A percentile compares a stretch with the other conserved stretches of the same genome.
Conservation (phyloP, 2,797 vertebrate genomes). For the Etheostoma perlongum region DNA sequence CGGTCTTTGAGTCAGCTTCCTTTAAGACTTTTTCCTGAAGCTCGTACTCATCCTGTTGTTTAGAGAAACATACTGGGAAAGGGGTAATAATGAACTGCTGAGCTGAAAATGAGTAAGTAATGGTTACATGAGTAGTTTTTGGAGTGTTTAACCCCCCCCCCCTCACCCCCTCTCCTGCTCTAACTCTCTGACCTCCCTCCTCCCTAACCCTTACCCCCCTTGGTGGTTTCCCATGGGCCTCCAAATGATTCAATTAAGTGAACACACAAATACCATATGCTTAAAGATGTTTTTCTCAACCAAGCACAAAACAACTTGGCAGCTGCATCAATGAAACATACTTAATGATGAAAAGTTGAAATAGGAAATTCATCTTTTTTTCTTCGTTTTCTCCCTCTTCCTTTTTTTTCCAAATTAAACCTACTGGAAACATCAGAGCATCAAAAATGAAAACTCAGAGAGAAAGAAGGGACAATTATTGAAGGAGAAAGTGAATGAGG, state of each 20-base stretch:
- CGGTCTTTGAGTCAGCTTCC: slow-evolving; percentile 45
- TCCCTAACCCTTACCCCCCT: slow-evolving; percentile 77
- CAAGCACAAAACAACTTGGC: slow-evolving; percentile 42
- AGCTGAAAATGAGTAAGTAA: slow-evolving; percentile 68
- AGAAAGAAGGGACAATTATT: slow-evolving; percentile 47
- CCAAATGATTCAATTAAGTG: slow-evolving; percentile 84
- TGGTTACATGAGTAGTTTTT: slow-evolving; percentile 60
- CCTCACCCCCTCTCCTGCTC: slow-evolving; percentile 49
- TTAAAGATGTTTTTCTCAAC: slow-evolving; percentile 70
- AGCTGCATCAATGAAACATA: slow-evolving; percentile 36
- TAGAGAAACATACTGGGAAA: slow-evolving; percentile 47
- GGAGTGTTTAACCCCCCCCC: slow-evolving; percentile 42
- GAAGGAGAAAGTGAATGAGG: slow-evolving; percentile 49
- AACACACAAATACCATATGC: slow-evolving; percentile 81
- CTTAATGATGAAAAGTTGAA: slow-evolving; percentile 2
- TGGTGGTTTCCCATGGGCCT: slow-evolving; percentile 81
- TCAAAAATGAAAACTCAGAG: slow-evolving; percentile 40
- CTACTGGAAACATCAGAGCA: slow-evolving; percentile 47
- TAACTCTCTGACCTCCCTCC: slow-evolving; percentile 77
- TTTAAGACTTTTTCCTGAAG: slow-evolving; percentile 27
- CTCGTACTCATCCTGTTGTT: slow-evolving; percentile 48
- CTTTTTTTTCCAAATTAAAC: slow-evolving; percentile 19
- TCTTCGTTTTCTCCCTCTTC: not conserved
- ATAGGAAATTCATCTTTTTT: not conserved
- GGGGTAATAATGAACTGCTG: slow-evolving; percentile 59